Base-by-base conservation (phyloP, 2,113 vertebrate genomes). In the Haemorhous mexicanus region DNA sequence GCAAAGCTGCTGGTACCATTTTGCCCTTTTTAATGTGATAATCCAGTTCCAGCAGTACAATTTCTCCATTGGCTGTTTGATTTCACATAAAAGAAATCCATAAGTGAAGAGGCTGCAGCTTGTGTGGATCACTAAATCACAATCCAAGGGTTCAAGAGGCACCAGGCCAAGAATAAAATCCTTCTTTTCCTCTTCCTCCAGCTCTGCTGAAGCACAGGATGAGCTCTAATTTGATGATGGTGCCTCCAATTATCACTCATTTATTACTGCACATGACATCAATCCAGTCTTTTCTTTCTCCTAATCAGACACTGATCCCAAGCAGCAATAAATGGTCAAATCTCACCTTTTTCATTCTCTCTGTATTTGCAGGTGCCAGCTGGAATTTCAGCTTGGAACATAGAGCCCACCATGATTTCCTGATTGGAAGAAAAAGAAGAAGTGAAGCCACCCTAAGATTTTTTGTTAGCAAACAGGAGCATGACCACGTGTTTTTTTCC, bases 321-420 rank as follows among this genome's bases (percentile, higher is more conserved):
- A 92, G 33, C 44, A 93, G 27, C 4, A 35, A 11, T 15, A 67
- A 72, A 72, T 6, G 30, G 17, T 43, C 47, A 50, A 43, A 35
- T 44, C 96, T 97, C 96, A 99, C 99, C 99, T 98, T 98, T 99
- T 93, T 99, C 99, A 79, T 99, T 99, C 81, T 99, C 99, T 97
- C 97, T 99, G 96, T 99, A 99, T 97, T 98, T 99, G 97, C 98
- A 98, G 68, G 99, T 93, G 37, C 99, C 99, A 88, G 96, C 94
- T 86, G 99, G 99, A 59, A 99, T 99, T 98, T 99, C 99, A 93
- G 99, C 99, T 97, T 99, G 99, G 97, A 99, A 99, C 99, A 99
- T 99, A 18, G 99, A 99, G 21, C 99, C 99, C 96, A 99, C 99
- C 99, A 99, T 99, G 89, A 99, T 99, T 96, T 99, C 99, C 99